Evolutionary conservation across 2,113 vertebrate genomes (phyloP).

Genomic region (Amblyornis subalaris): DNA sequence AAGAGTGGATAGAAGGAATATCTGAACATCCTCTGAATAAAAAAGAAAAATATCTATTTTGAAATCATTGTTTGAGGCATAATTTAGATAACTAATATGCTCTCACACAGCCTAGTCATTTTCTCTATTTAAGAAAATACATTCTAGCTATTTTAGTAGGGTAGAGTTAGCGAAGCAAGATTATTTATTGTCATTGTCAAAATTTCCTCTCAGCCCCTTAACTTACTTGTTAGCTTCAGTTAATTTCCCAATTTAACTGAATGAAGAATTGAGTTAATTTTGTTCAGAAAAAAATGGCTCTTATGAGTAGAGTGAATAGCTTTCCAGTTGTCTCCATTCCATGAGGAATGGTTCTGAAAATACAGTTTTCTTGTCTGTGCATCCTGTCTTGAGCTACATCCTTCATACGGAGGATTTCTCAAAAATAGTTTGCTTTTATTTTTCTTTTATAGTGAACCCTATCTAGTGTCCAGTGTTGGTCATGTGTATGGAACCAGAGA

Average conservation of each 20-base stretch:
- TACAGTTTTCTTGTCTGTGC: background rate
- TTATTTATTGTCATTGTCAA: slow-evolving; percentile 13
- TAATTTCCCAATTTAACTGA: slow-evolving; percentile 19
- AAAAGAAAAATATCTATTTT: background rate
- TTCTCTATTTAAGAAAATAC: background rate
- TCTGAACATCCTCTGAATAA: background rate
- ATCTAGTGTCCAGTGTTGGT: background rate
- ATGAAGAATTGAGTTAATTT: slow-evolving; percentile 26
- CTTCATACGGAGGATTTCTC: background rate
- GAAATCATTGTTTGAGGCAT: background rate
- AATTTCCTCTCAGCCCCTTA: slow-evolving; percentile 16
- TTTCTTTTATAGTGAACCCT: background rate
- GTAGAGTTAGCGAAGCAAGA: background rate
- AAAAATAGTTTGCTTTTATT: background rate
- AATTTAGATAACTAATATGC: background rate
- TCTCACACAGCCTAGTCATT: background rate
- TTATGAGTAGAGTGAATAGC: background rate
- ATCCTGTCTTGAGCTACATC: background rate
- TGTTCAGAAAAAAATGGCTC: background rate
- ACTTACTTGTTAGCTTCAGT: slow-evolving; percentile 32
- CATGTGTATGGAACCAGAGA: background rate
- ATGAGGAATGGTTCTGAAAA: background rate
- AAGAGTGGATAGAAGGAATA: background rate
- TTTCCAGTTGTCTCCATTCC: background rate
- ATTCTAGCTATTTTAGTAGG: background rate